Conservation (phyloP, 2,113 vertebrate species). For the Macheiramphus alcinus region DNA sequence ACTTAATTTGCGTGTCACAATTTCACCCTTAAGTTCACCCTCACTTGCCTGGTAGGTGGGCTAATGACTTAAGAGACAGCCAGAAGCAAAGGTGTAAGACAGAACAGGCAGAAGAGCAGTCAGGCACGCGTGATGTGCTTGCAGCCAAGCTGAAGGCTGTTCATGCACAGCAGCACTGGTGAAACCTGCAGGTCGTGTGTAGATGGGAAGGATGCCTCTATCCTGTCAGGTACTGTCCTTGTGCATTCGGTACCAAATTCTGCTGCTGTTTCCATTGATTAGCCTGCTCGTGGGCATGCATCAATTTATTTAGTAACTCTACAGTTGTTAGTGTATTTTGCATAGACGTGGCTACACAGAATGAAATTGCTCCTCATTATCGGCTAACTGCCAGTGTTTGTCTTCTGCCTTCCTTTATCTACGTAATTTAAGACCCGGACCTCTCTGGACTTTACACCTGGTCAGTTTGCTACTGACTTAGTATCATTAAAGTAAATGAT, state of each 20-base stretch:
- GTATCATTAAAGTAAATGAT: background rate
- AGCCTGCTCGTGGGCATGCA: background rate
- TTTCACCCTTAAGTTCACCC: background rate
- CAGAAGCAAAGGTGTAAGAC: background rate
- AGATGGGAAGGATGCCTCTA: background rate
- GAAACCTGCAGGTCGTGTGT: accelerated
- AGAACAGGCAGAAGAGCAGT: background rate
- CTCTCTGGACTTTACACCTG: background rate
- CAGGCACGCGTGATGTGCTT: accelerated
- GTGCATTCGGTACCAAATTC: background rate
- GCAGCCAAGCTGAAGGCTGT: background rate
- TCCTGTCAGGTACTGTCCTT: background rate
- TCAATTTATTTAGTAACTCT: background rate
- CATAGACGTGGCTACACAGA: background rate
- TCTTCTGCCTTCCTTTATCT: background rate
- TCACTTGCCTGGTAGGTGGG: background rate
- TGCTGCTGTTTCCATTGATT: background rate
- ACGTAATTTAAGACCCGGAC: background rate
- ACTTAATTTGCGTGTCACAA: background rate
- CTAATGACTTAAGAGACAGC: background rate
- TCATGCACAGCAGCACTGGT: background rate
- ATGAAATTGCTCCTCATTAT: background rate
- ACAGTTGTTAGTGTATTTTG: background rate
- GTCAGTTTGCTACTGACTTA: background rate
- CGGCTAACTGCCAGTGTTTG: background rate